Base-by-base conservation (phyloP, 2,113 vertebrate genomes). In the Pao palembangensis region DNA sequence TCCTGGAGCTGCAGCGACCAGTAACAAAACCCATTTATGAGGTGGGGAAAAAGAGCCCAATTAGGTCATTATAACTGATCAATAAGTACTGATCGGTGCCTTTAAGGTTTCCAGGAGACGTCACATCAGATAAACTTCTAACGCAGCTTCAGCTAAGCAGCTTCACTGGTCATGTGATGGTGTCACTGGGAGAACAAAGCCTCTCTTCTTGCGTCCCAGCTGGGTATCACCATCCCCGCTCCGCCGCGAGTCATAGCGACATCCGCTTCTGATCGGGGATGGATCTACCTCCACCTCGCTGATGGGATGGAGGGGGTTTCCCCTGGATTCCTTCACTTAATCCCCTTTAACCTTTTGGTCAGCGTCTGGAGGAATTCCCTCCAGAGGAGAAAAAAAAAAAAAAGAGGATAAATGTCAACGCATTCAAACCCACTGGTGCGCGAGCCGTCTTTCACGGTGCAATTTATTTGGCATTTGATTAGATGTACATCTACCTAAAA, bases 381-480 rank as follows among this genome's bases (percentile, higher is more conserved):
- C 49, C 4, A 59, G 44, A 42, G 47, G 38, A 60, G 21, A 71
- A 42, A 21, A n/a, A n/a, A n/a, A n/a, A n/a, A n/a, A n/a, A 31
- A 58, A 3, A 58, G 58, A 19, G 42, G 73, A 51, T 75, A 63
- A 79, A 83, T 76, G 70, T 74, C 76, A 10, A 20, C 61, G 61
- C 43, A 69, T 58, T 74, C 51, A 34, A 13, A 69, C 15, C 58
- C 73, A 69, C 25, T 76, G 69, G 81, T 23, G 51, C 78, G 72
- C 34, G 0, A 31, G 51, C 87, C 84, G 67, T 90, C 79, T 90
- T 88, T 87, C 90, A 92, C 88, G 91, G 92, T 92, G 91, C 88
- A 89, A 80, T 96, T 98, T 97, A 96, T 98, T 98, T 96, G 94
- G 94, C 93, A 93, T 95, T 94, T 94, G 88, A 93, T 94, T 93